phyloP scores from a whole-genome alignment of 1,140 invertebrate genomes.

The Lucilia cuprina region DNA sequence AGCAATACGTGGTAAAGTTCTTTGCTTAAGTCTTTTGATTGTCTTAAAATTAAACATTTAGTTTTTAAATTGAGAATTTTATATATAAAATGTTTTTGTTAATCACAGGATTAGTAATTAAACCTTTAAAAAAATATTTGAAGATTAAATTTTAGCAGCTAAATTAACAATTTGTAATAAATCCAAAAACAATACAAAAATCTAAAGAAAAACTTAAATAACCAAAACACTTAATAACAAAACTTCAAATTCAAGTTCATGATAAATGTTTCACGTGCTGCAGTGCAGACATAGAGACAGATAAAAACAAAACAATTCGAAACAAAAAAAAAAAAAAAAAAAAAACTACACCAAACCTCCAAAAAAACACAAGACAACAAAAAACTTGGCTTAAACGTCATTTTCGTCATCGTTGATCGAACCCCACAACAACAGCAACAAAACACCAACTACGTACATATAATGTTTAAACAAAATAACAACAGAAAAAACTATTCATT shows the following conservation, averaged over 20 bases:
- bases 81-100: too few species aligned
- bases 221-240: conserved; percentile 41
- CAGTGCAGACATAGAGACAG: conserved; percentile 29
- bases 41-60: too few species aligned
- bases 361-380: conserved; percentile 11
- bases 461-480: background rate
- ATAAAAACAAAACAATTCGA: background rate
- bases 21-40: background rate
- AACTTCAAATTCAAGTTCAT: conserved; percentile 62
- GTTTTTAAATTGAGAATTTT: too few species aligned
- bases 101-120: too few species aligned
- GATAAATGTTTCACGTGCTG: conserved; percentile 62
- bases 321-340: background rate
- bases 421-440: background rate
- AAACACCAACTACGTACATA: background rate
- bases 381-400: conserved; percentile 1
- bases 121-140: too few species aligned
- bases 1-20: background rate
- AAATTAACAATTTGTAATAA: background rate
- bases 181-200: conserved; percentile 14
- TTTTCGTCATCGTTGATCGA: conserved; percentile 26
- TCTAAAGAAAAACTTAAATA: background rate
- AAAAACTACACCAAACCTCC: conserved; percentile 14
- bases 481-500: conserved; percentile 9
- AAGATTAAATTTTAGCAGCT: too few species aligned